Evolutionary conservation across 2,888 invertebrate genomes (phyloP).

Genomic region (Meandrusa payeni): DNA sequence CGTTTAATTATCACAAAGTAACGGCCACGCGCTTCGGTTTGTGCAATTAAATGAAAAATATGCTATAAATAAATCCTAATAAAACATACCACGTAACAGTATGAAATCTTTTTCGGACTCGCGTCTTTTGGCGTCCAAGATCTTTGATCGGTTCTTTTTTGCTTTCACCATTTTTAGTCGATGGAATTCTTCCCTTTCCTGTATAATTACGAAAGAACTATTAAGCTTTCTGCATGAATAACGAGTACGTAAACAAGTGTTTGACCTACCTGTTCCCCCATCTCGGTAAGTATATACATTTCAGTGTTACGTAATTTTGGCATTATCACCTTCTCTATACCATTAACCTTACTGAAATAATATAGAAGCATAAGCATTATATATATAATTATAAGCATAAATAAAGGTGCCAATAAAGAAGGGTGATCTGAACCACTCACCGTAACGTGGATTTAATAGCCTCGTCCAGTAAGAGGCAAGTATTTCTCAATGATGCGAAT

Average conservation of each 20-base stretch:
- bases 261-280: slow-evolving; percentile 64
- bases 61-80: no score
- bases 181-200: slow-evolving; percentile 76
- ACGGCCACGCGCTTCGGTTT: no score
- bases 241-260: no score
- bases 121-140: slow-evolving; percentile 33
- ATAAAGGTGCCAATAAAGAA: no score
- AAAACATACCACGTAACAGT: slow-evolving; percentile 20
- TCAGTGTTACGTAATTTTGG: slow-evolving; percentile 69
- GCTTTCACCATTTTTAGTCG: slow-evolving; percentile 74
- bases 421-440: no score
- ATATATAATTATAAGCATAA: no score
- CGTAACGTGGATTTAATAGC: slow-evolving; percentile 63
- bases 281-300: slow-evolving; percentile 65
- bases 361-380: no score
- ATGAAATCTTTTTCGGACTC: slow-evolving; percentile 33
- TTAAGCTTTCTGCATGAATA: no score
- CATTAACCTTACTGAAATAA: slow-evolving; percentile 67
- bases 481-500: slow-evolving; percentile 71
- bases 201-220: no score
- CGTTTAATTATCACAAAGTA: no score
- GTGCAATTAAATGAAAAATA: no score
- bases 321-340: slow-evolving; percentile 72
- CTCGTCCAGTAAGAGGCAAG: slow-evolving; percentile 58
- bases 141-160: slow-evolving; percentile 55